phyloP scores from a whole-genome alignment of 2,888 invertebrate species.

The Phymatocera aterrima region DNA sequence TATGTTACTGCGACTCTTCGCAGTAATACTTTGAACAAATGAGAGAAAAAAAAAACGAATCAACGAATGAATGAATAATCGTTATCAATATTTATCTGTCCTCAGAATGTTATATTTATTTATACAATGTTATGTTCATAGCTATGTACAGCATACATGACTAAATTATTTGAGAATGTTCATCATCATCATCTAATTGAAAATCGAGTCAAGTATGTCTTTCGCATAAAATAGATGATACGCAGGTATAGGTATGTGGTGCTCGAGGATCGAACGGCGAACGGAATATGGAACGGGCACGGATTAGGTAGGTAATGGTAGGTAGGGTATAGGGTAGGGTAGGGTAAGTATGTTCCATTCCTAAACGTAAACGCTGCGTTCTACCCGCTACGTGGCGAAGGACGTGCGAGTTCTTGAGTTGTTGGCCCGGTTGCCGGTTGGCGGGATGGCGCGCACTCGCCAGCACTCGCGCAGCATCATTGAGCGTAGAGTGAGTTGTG shows the following conservation, averaged over 20 bases:
- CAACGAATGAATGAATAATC: too few relatives aligned
- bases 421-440: background rate
- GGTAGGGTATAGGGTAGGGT: background rate
- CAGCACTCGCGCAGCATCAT: slow-evolving; percentile 30
- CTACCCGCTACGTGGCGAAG: background rate
- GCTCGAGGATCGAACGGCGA: background rate
- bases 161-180: background rate
- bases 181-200: background rate
- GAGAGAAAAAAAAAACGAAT: too few relatives aligned
- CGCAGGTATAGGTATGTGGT: background rate
- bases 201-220: background rate
- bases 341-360: background rate
- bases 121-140: too few relatives aligned
- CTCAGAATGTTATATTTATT: too few relatives aligned
- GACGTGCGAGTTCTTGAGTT: slow-evolving; percentile 20
- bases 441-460: background rate
- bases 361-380: background rate
- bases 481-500: slow-evolving; percentile 45
- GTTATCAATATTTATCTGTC: too few relatives aligned
- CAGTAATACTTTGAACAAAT: background rate
- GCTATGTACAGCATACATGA: too few relatives aligned
- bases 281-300: slow-evolving; percentile 1
- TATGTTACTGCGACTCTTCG: background rate
- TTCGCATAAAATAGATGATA: background rate
- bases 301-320: background rate